Percentiles rank a stretch among this genome's conserved stretches.
These are phyloP conservation scores for Musca vetustissima DNA, from an alignment of 1,140 invertebrate species.

Conservation along the genomic window DNA sequence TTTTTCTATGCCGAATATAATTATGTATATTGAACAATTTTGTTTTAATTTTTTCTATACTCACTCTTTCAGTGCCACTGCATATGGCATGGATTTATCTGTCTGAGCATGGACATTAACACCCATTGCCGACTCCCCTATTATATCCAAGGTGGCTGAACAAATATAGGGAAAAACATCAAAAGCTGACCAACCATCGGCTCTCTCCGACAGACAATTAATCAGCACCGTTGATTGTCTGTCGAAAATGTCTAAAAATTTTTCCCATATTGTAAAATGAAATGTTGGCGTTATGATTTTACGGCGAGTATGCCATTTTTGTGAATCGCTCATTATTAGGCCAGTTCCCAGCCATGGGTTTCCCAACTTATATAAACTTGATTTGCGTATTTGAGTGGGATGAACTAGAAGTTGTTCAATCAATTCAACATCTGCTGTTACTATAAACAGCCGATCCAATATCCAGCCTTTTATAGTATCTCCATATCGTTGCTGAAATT, in stretches of 20 bases:
- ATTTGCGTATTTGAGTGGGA: too few species aligned
- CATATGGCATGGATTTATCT: conserved; percentile 69
- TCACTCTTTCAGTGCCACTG: conserved; percentile 68
- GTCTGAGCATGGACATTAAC: conserved; percentile 69
- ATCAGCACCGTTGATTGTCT: too few species aligned
- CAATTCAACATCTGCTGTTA: too few species aligned
- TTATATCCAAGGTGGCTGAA: conserved; percentile 27
- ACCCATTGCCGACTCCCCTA: conserved; percentile 37
- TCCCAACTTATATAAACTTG: background rate
- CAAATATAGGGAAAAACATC: conserved; percentile 25
- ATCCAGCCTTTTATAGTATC: too few species aligned
- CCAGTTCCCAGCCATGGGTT: conserved; percentile 44
- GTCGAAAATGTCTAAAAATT: too few species aligned
- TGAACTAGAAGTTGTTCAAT: too few species aligned
- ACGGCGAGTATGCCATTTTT: conserved; percentile 76
- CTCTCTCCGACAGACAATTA: conserved; percentile 52
- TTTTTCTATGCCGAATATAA: too few species aligned
- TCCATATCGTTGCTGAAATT: too few species aligned
- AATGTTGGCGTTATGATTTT: too few species aligned
- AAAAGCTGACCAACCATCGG: conserved; percentile 22
- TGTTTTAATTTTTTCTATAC: conserved; percentile 17
- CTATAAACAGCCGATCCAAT: too few species aligned
- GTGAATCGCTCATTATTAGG: conserved; percentile 51
- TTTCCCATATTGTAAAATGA: too few species aligned
- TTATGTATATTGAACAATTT: too few species aligned